A percentile compares a stretch with the other conserved stretches of the same genome.
These are phyloP conservation scores for Drosophila tani DNA, from an alignment of 1,140 invertebrate genomes.

Conservation along the genomic window DNA sequence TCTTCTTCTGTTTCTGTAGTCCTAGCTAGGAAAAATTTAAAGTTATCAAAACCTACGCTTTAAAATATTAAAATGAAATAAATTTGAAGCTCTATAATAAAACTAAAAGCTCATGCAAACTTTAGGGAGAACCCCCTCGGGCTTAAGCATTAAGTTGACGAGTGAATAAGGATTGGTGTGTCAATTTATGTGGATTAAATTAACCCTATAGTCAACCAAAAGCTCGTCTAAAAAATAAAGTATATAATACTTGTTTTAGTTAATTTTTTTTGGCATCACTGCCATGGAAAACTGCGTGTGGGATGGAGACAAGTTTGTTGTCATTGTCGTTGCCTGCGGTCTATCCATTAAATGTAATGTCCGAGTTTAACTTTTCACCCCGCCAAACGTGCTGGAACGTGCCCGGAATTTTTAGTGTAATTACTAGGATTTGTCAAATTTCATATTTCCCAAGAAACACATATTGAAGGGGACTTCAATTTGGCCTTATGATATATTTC, in stretches of 20 bases:
- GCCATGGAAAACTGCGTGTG: neutral
- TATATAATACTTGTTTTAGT: no score
- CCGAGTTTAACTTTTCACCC: slow-evolving; percentile 48
- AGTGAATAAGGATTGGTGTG: no score
- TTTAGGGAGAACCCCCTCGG: no score
- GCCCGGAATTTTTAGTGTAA: slow-evolving; percentile 11
- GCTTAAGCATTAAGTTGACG: no score
- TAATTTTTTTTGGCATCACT: slow-evolving; percentile 15
- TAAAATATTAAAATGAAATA: no score
- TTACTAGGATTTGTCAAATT: neutral
- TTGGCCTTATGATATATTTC: neutral
- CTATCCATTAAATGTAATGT: slow-evolving; percentile 51
- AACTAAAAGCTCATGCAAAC: no score
- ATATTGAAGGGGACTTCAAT: neutral
- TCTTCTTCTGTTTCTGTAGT: neutral
- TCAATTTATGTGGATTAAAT: no score
- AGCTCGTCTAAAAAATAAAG: no score
- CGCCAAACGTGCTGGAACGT: slow-evolving; percentile 8
- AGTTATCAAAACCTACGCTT: no score
- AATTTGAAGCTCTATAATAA: no score
- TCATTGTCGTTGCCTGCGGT: slow-evolving; percentile 38
- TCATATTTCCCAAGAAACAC: neutral
- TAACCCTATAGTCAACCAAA: no score
- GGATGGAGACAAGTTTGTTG: slow-evolving; percentile 41
- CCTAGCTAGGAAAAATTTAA: no score